phyloP scores from a whole-genome alignment of 2,888 invertebrate species.

The Tetrapedia diversipes region DNA sequence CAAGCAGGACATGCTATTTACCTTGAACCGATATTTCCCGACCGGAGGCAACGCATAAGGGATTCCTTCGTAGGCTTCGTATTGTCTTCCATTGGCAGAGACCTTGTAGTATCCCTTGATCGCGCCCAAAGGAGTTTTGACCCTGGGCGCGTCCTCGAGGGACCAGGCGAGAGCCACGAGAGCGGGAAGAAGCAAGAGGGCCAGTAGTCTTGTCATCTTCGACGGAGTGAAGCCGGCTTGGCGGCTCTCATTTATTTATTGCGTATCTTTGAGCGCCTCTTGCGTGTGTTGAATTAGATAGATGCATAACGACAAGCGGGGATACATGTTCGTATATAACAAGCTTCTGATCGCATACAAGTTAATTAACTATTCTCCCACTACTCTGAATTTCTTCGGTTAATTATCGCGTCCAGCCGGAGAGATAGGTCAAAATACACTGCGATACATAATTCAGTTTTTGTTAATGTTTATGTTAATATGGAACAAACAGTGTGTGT shows the following conservation, averaged over 20 bases:
- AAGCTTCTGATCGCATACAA: background rate
- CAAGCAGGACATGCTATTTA: too few relatives aligned
- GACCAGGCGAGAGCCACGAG: background rate
- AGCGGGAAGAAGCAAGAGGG: constrained; percentile 20
- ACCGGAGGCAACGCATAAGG: too few relatives aligned
- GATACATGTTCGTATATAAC: too few relatives aligned
- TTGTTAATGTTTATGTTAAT: background rate
- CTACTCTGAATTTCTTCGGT: background rate
- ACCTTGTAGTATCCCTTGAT: too few relatives aligned
- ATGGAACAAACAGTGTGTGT: background rate
- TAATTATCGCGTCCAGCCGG: background rate
- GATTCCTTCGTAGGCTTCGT: too few relatives aligned
- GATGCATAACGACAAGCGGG: background rate
- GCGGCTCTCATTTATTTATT: constrained; percentile 36
- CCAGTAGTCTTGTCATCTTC: constrained; percentile 33
- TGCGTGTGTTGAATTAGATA: constrained; percentile 4
- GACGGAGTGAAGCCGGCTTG: background rate
- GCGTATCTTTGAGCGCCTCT: background rate
- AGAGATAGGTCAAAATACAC: background rate
- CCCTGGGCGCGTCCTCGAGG: constrained; percentile 57
- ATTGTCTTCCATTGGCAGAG: too few relatives aligned
- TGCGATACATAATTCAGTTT: background rate
- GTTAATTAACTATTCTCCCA: background rate
- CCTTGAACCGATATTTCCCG: too few relatives aligned
- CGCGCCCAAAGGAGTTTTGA: too few relatives aligned